Evolutionary conservation across 2,113 vertebrate species (phyloP).

Genomic region (Solea senegalensis): DNA sequence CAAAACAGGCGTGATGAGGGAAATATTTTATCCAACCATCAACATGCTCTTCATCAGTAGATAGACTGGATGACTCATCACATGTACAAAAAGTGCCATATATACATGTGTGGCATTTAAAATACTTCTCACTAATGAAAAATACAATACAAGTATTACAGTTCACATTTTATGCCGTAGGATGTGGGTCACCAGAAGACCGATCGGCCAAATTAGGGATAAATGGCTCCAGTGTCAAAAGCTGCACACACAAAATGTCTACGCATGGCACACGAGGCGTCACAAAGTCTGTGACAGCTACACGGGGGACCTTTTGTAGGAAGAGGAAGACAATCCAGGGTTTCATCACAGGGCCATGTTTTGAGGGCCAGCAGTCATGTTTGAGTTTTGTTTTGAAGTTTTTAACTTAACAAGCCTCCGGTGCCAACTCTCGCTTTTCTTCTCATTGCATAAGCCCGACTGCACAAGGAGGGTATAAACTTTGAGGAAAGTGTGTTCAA

Average conservation of each 20-base stretch:
- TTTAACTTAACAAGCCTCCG: slow-evolving; percentile 30
- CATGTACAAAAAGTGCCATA: too few relatives aligned
- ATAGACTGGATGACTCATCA: too few relatives aligned
- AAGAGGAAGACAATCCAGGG: background rate
- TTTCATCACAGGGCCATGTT: background rate
- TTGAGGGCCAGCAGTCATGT: slow-evolving; percentile 10
- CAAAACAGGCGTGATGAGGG: too few relatives aligned
- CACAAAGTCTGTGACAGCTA: background rate
- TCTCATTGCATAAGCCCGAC: slow-evolving; percentile 57
- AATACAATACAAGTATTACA: too few relatives aligned
- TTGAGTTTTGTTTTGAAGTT: slow-evolving; percentile 43
- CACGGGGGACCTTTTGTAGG: background rate
- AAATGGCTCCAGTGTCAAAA: too few relatives aligned
- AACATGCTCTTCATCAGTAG: too few relatives aligned
- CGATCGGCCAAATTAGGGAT: too few relatives aligned
- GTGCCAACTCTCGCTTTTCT: slow-evolving; percentile 34
- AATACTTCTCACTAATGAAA: too few relatives aligned
- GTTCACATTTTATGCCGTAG: too few relatives aligned
- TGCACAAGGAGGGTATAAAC: slow-evolving; percentile 32
- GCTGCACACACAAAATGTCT: background rate
- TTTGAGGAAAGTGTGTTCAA: slow-evolving; percentile 28
- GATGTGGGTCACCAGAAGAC: too few relatives aligned
- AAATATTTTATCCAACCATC: too few relatives aligned
- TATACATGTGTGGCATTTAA: too few relatives aligned
- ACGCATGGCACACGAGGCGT: background rate